These are phyloP conservation scores for Micromesistius poutassou DNA, from an alignment of 2,797 vertebrate genomes.

Conservation along the genomic window DNA sequence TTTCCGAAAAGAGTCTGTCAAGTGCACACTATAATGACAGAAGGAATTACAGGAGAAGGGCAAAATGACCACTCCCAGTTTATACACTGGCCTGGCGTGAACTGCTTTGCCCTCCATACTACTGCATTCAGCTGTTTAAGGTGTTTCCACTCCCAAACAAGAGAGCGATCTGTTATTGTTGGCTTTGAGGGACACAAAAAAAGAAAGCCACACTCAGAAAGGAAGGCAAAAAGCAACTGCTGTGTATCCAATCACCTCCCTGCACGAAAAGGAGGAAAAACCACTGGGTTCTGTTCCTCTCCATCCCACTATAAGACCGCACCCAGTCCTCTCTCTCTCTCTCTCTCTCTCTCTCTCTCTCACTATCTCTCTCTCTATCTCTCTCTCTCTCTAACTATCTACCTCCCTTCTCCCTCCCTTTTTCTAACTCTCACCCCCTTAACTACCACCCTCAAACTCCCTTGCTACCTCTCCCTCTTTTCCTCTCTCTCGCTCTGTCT, in stretches of 20 bases:
- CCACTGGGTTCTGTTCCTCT: constrained; percentile 33
- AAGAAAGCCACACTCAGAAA: constrained; percentile 18
- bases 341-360: constrained; percentile 3
- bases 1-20: too few species aligned
- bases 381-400: constrained; percentile 4
- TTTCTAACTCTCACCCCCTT: neutral
- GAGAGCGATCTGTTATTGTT: constrained; percentile 37
- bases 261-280: constrained; percentile 21
- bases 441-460: constrained; percentile 8
- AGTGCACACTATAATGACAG: too few species aligned
- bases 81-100: neutral
- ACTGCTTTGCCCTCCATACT: neutral
- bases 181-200: constrained; percentile 31
- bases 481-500: constrained; percentile 11
- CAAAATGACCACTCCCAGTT: too few species aligned
- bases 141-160: constrained; percentile 25
- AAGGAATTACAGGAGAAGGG: neutral
- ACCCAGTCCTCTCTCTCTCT: constrained; percentile 7
- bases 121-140: constrained; percentile 7
- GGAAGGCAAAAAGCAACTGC: constrained; percentile 28
- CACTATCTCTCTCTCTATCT: constrained; percentile 9
- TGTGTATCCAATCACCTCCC: constrained; percentile 35
- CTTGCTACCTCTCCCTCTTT: neutral
- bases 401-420: neutral
- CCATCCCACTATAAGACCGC: constrained; percentile 17